A percentile compares a stretch with the other conserved stretches of the same genome.
Evolutionary conservation across 2,113 vertebrate species (phyloP).

Genomic region (Macroglossus sobrinus): DNA sequence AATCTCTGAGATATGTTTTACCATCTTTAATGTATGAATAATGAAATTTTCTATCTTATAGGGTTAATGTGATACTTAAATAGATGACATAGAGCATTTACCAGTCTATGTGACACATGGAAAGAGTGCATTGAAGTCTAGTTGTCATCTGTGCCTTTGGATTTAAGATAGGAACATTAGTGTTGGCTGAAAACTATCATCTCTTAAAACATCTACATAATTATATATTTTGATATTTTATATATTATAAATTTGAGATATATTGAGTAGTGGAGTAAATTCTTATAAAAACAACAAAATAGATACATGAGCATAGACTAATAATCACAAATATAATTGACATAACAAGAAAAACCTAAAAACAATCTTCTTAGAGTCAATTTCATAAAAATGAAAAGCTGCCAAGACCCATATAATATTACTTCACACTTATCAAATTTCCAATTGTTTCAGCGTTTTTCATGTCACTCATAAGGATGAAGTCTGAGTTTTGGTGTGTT

Average conservation of each 20-base stretch:
- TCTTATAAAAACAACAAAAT: background rate
- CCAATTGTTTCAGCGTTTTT: conserved; percentile 54
- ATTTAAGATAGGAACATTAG: background rate
- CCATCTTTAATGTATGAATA: background rate
- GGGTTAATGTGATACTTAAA: background rate
- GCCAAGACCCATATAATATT: conserved; percentile 41
- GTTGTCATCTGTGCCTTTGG: background rate
- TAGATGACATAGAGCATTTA: background rate
- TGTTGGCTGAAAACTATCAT: background rate
- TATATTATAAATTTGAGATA: background rate
- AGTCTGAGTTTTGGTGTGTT: conserved; percentile 35
- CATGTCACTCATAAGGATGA: conserved; percentile 47
- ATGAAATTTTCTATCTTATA: background rate
- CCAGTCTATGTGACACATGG: background rate
- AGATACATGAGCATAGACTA: background rate
- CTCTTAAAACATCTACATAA: background rate
- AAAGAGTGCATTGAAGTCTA: background rate
- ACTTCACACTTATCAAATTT: conserved; percentile 63
- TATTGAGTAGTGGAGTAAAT: background rate
- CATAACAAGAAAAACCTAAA: conserved; percentile 43
- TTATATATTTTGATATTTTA: background rate
- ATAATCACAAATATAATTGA: conserved; percentile 23
- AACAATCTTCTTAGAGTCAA: conserved; percentile 46
- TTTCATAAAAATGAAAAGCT: conserved; percentile 55
- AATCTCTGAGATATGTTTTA: background rate